Conservation (phyloP, 2,113 vertebrate genomes). For the Marmota flaviventris region DNA sequence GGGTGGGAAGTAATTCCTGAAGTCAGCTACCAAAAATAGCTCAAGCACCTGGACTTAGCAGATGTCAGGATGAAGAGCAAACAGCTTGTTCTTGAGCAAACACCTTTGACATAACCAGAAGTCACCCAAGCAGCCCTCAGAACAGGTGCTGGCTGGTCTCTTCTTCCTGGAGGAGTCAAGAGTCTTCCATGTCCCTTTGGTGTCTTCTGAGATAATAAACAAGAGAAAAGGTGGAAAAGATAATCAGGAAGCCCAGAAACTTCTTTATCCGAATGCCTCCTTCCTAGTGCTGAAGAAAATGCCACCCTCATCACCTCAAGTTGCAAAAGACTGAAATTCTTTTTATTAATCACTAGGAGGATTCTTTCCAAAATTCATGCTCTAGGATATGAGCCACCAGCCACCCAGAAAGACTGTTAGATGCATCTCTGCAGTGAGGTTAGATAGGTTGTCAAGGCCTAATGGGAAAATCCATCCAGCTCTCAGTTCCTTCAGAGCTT, state of each 20-base stretch:
- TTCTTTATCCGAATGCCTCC: background rate
- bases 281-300: background rate
- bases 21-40: slow-evolving; percentile 48
- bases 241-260: background rate
- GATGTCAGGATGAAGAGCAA: slow-evolving; percentile 22
- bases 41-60: slow-evolving; percentile 1
- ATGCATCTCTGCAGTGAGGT: background rate
- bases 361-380: background rate
- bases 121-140: background rate
- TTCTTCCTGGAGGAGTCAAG: background rate
- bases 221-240: background rate
- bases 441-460: background rate
- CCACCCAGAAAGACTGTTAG: background rate
- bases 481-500: background rate
- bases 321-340: background rate
- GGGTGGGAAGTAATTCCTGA: background rate
- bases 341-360: background rate
- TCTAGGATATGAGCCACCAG: no score
- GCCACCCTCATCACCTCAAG: background rate
- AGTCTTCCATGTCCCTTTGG: background rate
- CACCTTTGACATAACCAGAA: background rate
- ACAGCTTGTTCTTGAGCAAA: slow-evolving; percentile 14
- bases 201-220: background rate
- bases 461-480: no score
- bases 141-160: background rate